Evolutionary conservation across 1,140 invertebrate genomes (phyloP).

Genomic region (Macrostomum lignano): DNA sequence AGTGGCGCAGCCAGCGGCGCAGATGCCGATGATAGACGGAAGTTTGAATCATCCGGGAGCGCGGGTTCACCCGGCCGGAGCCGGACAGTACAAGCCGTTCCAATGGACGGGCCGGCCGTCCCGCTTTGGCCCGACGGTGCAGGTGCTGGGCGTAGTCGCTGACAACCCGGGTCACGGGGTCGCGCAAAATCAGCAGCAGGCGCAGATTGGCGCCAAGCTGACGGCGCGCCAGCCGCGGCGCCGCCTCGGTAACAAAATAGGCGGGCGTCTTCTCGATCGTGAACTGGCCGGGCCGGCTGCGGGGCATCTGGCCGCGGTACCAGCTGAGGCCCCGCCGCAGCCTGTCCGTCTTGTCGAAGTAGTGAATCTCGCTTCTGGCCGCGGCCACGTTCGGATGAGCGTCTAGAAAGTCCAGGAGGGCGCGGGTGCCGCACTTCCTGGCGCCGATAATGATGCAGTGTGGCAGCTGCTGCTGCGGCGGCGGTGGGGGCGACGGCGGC

Average conservation of each 20-base stretch:
- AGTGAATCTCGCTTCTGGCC: slow-evolving; percentile 12
- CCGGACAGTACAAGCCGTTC: slow-evolving; percentile 14
- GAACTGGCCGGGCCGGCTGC: slow-evolving; percentile 49
- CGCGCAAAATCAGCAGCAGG: slow-evolving; percentile 54
- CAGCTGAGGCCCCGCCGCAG: slow-evolving; percentile 29
- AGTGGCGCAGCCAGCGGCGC: slow-evolving; percentile 16
- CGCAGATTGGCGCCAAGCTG: too few relatives aligned
- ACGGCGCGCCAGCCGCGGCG: slow-evolving; percentile 45
- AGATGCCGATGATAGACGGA: slow-evolving; percentile 24
- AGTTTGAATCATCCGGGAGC: slow-evolving; percentile 16
- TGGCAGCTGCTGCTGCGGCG: slow-evolving; percentile 15
- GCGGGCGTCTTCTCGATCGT: slow-evolving; percentile 80
- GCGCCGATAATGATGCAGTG: slow-evolving; percentile 27
- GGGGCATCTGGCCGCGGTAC: slow-evolving; percentile 42
- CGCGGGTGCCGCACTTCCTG: slow-evolving; percentile 28
- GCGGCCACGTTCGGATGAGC: slow-evolving; percentile 23
- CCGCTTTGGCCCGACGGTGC: slow-evolving; percentile 4
- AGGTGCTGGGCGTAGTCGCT: slow-evolving; percentile 57
- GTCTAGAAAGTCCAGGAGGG: slow-evolving; percentile 24
- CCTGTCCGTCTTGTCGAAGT: too few relatives aligned
- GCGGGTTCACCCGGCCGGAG: slow-evolving; percentile 13
- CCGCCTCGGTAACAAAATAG: slow-evolving; percentile 63
- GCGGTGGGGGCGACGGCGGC: too few relatives aligned
- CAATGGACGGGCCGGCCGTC: slow-evolving; percentile 11
- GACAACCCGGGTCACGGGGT: slow-evolving; percentile 61